Percentiles rank a stretch among this genome's conserved stretches.
Evolutionary conservation across 2,888 invertebrate species (phyloP).

Genomic region (Alviniconcha strummeri): DNA sequence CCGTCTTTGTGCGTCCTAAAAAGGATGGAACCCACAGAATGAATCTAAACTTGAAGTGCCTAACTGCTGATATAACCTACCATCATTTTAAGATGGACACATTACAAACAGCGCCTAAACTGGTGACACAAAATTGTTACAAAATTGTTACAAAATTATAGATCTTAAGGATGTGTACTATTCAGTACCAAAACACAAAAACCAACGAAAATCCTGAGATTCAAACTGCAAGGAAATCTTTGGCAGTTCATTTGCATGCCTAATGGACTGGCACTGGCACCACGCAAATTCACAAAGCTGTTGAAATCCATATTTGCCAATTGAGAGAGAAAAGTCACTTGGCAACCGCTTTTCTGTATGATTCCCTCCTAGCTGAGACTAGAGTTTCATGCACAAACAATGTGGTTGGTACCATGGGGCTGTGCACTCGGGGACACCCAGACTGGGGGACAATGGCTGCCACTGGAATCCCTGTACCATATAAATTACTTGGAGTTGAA

Average conservation of each 20-base stretch:
- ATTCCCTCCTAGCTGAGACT: conserved; percentile 37
- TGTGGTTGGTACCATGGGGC: not conserved
- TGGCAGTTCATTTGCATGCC: conserved; percentile 18
- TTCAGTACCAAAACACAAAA: not conserved
- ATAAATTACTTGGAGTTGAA: conserved; percentile 3
- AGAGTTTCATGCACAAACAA: conserved; percentile 30
- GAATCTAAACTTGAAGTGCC: not conserved
- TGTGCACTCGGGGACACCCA: not conserved
- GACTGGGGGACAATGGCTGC: not conserved
- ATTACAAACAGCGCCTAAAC: not conserved
- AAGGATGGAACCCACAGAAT: conserved; percentile 20
- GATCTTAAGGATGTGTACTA: conserved; percentile 4
- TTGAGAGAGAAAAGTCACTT: conserved; percentile 13
- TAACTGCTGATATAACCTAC: not conserved
- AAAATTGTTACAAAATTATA: not conserved
- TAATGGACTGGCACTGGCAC: conserved; percentile 17
- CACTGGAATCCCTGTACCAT: not conserved
- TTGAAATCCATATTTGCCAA: conserved; percentile 4
- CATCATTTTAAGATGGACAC: conserved; percentile 12
- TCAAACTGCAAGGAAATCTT: conserved; percentile 1
- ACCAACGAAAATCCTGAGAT: not conserved
- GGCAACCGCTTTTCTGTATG: conserved; percentile 22
- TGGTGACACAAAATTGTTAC: not conserved
- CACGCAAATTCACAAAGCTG: conserved; percentile 6
- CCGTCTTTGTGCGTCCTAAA: conserved; percentile 14